Conservation (phyloP, 2,797 vertebrate species). For the Oryzias sinensis region DNA sequence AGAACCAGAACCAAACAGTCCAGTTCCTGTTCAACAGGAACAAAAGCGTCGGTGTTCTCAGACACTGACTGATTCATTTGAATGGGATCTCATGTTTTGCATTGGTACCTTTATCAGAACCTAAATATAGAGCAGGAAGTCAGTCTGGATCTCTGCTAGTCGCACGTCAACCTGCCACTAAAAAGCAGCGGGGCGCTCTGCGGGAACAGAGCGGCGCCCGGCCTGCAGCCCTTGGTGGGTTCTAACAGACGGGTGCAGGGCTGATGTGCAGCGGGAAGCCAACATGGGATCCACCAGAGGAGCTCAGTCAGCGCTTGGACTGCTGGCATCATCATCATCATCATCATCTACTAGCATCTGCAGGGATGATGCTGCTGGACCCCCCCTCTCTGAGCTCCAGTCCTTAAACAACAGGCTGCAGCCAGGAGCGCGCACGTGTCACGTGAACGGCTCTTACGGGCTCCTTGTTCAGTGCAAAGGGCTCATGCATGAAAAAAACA, state of each 20-base stretch:
- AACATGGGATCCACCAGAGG: slow-evolving; percentile 29
- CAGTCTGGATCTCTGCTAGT: slow-evolving; percentile 39
- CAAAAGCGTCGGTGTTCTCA: slow-evolving; percentile 4
- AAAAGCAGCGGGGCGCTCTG: slow-evolving; percentile 45
- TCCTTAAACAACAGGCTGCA: too few relatives aligned
- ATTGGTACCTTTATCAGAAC: slow-evolving; percentile 18
- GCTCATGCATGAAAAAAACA: too few relatives aligned
- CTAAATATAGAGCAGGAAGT: slow-evolving; percentile 45
- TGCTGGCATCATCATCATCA: too few relatives aligned
- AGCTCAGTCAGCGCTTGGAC: slow-evolving; percentile 26
- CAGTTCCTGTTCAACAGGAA: not conserved
- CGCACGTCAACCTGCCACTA: slow-evolving; percentile 41
- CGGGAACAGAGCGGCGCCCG: slow-evolving; percentile 41
- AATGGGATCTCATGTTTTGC: slow-evolving; percentile 40
- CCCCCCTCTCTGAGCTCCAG: not conserved
- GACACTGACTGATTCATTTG: slow-evolving; percentile 12
- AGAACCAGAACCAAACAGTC: too few relatives aligned
- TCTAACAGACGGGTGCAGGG: slow-evolving; percentile 70
- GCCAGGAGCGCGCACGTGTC: too few relatives aligned
- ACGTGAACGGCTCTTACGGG: too few relatives aligned
- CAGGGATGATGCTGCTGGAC: slow-evolving; percentile 37
- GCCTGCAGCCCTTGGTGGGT: slow-evolving; percentile 55
- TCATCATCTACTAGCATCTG: too few relatives aligned
- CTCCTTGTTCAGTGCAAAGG: too few relatives aligned
- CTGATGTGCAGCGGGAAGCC: slow-evolving; percentile 51